These are phyloP conservation scores for Archegozetes longisetosus DNA, from an alignment of 1,140 invertebrate species.

Conservation along the genomic window DNA sequence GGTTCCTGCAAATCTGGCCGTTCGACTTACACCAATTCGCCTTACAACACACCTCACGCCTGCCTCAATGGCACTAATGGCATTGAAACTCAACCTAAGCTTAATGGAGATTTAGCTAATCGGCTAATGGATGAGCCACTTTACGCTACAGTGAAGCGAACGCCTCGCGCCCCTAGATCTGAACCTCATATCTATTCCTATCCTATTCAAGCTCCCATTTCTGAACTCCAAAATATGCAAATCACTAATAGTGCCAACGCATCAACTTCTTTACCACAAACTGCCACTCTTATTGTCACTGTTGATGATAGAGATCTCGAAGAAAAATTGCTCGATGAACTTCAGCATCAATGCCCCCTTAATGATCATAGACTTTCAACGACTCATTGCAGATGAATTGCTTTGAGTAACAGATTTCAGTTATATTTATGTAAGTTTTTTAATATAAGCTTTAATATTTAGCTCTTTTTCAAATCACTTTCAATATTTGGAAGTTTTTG, in stretches of 20 bases:
- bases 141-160: slow-evolving; percentile 22
- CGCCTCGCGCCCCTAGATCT: slow-evolving; percentile 18
- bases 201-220: neutral
- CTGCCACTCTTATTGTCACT: neutral
- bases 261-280: neutral
- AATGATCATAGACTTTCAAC: neutral
- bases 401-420: too few relatives aligned
- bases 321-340: neutral
- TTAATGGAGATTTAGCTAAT: neutral
- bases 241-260: neutral
- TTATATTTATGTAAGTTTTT: too few relatives aligned
- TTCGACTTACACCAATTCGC: neutral
- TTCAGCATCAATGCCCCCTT: neutral
- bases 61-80: neutral
- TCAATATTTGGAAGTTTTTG: too few relatives aligned
- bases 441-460: too few relatives aligned
- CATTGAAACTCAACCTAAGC: neutral
- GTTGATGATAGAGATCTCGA: neutral
- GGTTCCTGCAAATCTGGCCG: neutral
- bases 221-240: neutral
- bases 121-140: slow-evolving; percentile 14
- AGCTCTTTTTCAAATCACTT: too few relatives aligned
- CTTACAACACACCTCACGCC: neutral
- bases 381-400: neutral
- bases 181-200: slow-evolving; percentile 21